Conservation (phyloP, 2,113 vertebrate genomes). For the Murina feae region DNA sequence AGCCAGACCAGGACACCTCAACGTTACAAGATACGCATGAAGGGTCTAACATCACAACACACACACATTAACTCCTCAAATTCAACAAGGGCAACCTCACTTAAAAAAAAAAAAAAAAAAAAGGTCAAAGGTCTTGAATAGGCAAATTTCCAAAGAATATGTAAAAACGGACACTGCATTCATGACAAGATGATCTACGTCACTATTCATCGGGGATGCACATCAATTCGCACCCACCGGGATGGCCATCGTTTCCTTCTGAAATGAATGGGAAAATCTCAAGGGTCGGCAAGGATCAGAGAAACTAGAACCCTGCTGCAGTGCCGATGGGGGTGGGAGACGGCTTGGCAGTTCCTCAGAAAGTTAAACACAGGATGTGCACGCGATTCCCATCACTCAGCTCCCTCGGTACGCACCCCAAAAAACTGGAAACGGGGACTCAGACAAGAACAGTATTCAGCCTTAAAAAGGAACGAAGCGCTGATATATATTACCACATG, state of each 20-base stretch:
- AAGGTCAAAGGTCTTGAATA: background rate
- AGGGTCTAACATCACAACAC: background rate
- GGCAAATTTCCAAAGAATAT: background rate
- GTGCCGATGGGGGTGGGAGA: background rate
- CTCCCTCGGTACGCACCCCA: background rate
- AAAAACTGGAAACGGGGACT: background rate
- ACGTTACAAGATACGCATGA: background rate
- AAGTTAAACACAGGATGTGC: background rate
- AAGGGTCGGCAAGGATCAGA: background rate
- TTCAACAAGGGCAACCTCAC: background rate
- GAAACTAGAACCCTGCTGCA: background rate
- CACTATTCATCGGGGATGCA: background rate
- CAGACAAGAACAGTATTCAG: background rate
- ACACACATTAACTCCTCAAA: background rate
- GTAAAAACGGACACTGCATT: background rate
- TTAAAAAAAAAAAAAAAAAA: background rate
- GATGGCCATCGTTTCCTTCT: background rate
- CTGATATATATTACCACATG: no score
- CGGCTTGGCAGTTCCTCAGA: background rate
- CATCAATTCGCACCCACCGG: background rate
- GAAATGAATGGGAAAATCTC: background rate
- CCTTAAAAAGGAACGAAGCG: background rate
- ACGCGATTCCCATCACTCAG: background rate
- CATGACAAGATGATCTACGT: background rate
- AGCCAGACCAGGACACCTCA: background rate